Conservation (phyloP, 2,797 vertebrate species). For the Sarcophilus harrisii region DNA sequence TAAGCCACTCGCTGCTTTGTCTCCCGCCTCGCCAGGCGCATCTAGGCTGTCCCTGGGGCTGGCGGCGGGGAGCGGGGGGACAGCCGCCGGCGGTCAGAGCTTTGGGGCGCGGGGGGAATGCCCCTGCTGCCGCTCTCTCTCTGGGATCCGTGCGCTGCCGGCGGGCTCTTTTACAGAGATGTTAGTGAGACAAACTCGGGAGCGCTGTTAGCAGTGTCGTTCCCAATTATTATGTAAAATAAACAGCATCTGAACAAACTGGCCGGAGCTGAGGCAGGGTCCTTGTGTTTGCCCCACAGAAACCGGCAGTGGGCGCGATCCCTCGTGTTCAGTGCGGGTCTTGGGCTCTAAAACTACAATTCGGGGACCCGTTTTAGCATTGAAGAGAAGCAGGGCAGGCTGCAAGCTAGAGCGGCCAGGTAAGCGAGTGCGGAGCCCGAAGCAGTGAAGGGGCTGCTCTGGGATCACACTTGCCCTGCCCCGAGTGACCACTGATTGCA, state of each 20-base stretch:
- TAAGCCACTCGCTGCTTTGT: background rate
- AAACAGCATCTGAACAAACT: background rate
- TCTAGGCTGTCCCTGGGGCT: slow-evolving; percentile 44
- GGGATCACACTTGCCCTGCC: too few species aligned
- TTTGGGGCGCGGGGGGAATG: background rate
- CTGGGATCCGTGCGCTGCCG: accelerated
- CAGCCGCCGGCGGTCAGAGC: background rate
- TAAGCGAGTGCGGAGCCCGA: too few species aligned
- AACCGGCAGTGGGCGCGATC: background rate
- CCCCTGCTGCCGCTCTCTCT: too few species aligned
- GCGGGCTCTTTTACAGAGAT: background rate
- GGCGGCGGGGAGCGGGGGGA: slow-evolving; percentile 20
- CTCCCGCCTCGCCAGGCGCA: slow-evolving; percentile 39
- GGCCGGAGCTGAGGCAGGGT: background rate
- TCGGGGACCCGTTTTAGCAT: background rate
- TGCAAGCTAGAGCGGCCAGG: background rate
- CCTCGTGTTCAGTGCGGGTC: background rate
- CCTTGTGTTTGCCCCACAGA: background rate
- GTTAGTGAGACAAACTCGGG: background rate
- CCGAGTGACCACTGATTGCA: too few species aligned
- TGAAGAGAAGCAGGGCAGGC: too few species aligned
- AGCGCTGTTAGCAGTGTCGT: background rate
- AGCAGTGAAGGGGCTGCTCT: background rate
- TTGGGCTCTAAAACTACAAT: background rate
- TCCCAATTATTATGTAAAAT: background rate